Evolutionary conservation across 2,113 vertebrate genomes (phyloP).

Genomic region (Coptodon bakossiorum): DNA sequence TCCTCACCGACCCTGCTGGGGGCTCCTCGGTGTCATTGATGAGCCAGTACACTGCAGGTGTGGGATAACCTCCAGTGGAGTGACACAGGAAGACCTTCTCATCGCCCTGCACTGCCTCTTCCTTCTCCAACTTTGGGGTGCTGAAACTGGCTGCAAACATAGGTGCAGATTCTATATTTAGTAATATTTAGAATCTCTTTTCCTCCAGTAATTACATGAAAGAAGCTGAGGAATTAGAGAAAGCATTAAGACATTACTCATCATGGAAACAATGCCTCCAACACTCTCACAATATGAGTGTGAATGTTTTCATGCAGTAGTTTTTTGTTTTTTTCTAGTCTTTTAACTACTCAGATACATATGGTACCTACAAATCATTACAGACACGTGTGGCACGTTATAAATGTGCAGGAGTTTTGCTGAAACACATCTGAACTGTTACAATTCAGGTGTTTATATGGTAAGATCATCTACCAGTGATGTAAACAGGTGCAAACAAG

Average conservation of each 20-base stretch:
- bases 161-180: background rate
- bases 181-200: background rate
- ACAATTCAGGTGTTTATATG: background rate
- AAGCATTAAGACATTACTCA: background rate
- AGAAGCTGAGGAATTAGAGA: background rate
- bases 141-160: constrained; percentile 55
- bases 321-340: background rate
- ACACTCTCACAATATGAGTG: background rate
- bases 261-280: background rate
- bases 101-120: background rate
- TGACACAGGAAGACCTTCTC: constrained; percentile 43
- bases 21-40: constrained; percentile 33
- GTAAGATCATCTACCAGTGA: background rate
- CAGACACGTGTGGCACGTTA: background rate
- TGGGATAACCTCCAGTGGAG: constrained; percentile 52
- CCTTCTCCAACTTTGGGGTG: constrained; percentile 10
- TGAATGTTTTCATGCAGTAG: background rate
- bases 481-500: background rate
- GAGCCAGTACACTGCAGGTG: constrained; percentile 57
- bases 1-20: constrained; percentile 26
- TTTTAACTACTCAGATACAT: background rate
- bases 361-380: background rate
- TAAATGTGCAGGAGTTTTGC: background rate
- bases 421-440: background rate
- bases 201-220: background rate